Base-by-base conservation (phyloP, 2,888 invertebrate genomes). In the Trisateles emortualis region DNA sequence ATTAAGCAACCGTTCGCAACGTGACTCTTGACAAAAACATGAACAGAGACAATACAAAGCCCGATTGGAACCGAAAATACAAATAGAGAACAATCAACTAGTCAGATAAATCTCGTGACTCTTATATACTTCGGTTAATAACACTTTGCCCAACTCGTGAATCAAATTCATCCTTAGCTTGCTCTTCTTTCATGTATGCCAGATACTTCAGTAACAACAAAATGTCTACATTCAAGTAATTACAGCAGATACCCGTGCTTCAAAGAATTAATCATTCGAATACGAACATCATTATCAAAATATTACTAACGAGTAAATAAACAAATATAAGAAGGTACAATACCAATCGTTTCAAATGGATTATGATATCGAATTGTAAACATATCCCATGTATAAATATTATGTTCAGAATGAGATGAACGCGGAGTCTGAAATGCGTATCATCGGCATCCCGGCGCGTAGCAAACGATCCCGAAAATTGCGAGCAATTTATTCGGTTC, bases 401-500 rank as follows among this genome's bases (percentile, higher is more conserved):
- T 1, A 22, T 22, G 68, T 73, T 68, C 40, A 45, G 47, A 72
- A 73, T 78, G 74, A 76, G 65, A 72, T 71, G 73, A 76, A 73
- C 67, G 74, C 70, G 77, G 78, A 84, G 79, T 84, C 82, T 83
- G 78, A 84, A 76, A 76, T 79, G 76, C 81, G 80, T 86, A 85
- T 86, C 85, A 86, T 85, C 79, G 83, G 84, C 83, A 79, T 81
- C 84, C 86, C 86, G 85, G 81, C 78, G 85, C 86, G 88, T 85
- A 71, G 86, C 79, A 86, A 88, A 89, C 85, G 87, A 87, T 77
- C 83, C 87, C 84, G 86, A 88, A 90, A 90, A 90, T 90, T 87
- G 86, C 83, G 74, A 67, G 81, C 88, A 88, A 90, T 90, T 88
- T 91, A 88, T 89, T 84, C 82, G 81, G 84, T 88, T 88, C 87